These are phyloP conservation scores for Syngnathus rostellatus DNA, from an alignment of 2,797 vertebrate species.

Conservation along the genomic window DNA sequence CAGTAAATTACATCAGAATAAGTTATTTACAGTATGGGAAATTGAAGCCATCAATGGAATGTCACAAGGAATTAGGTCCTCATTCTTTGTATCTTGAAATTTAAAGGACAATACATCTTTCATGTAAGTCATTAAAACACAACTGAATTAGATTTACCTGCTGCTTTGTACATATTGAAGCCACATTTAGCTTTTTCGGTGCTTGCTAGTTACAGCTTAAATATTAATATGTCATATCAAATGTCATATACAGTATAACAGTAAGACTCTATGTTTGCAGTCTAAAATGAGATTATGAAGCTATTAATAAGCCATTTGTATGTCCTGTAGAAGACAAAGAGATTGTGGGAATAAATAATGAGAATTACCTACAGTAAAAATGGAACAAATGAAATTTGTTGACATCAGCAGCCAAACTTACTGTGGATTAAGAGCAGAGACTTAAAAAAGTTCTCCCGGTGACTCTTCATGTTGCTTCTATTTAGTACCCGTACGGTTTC, in stretches of 20 bases:
- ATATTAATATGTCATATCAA: neutral
- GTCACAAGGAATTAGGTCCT: neutral
- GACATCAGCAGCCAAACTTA: slow-evolving; percentile 36
- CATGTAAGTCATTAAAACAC: neutral
- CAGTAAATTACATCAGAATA: slow-evolving; percentile 15
- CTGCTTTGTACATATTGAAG: neutral
- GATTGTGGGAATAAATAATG: neutral
- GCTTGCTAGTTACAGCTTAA: neutral
- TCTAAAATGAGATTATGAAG: neutral
- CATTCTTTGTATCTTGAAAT: neutral
- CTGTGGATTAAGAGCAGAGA: slow-evolving; percentile 52
- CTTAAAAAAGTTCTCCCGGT: slow-evolving; percentile 29
- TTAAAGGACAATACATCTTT: neutral
- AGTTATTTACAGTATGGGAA: neutral
- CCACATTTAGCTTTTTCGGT: neutral
- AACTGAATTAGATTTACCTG: neutral
- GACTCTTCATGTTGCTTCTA: slow-evolving; percentile 27
- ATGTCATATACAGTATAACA: neutral
- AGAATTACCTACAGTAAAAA: neutral
- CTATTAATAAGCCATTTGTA: neutral
- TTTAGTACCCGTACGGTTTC: neutral
- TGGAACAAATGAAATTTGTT: neutral
- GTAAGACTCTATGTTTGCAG: neutral
- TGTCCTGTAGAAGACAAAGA: neutral
- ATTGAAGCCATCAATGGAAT: neutral